Base-by-base conservation (phyloP, 2,888 invertebrate genomes). In the Troides aeacus region DNA sequence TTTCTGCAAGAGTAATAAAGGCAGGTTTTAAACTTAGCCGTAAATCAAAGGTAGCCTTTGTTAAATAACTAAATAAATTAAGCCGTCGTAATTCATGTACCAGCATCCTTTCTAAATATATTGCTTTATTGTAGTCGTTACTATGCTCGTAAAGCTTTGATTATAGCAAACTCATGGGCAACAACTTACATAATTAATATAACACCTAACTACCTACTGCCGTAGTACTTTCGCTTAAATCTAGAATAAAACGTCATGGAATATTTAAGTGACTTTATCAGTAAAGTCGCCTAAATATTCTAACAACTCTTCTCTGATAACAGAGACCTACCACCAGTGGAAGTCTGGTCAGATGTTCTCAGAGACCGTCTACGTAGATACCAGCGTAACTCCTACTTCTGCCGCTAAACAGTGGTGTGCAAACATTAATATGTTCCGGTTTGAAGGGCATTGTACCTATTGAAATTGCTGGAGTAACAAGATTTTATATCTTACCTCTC, bases 71-170 rank as follows among this genome's bases (percentile, higher is more conserved):
- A 74, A 75, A 73, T 75, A 72, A 68, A 71, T 62, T 69, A 68
- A 72, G 60, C 61, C 61, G 67, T 72, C 68, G 72, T 73, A 69
- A 72, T 64, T 72, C 68, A 68, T 62, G 62, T 70, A 50, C 36
- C 61, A 53, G 21, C 66, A 66, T 66, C 72, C 73, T 74, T 72
- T 75, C 74, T 74, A 71, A 75, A 74, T 74, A 72, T 73, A 61
- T 66, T 59, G 70, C 70, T 72, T 74, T 75, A 75, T 75, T 75
- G 71, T 72, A 72, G 69, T 62, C 69, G 65, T 71, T 66, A 65
- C 60, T 71, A 53, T 61, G 66, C n/a, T 61, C 66, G 61, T 70
- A 72, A 72, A 75, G 68, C 71, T 69, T 71, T 67, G 70, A 72
- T 74, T 72, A 60, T n/a, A 36, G n/a, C 50, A 21, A 61, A 61